Evolutionary conservation across 2,113 vertebrate species (phyloP).

Genomic region (Campylomormyrus tamandua): DNA sequence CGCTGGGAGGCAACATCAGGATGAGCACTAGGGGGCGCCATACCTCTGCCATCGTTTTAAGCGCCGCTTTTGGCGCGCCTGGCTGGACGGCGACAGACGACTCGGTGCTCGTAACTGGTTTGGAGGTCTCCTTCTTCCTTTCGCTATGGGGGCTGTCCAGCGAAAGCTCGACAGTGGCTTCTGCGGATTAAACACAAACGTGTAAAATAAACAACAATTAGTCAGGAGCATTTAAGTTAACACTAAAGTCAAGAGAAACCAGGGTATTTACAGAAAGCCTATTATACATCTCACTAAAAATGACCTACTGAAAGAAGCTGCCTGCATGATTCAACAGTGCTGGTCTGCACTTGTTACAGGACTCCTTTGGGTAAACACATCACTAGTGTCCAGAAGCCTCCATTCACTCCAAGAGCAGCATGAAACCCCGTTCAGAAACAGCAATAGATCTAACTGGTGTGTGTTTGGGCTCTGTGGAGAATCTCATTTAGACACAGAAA

Average conservation of each 20-base stretch:
- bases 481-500: background rate
- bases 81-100: constrained; percentile 47
- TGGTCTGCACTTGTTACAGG: background rate
- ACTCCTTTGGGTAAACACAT: background rate
- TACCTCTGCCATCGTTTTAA: constrained; percentile 79
- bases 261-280: background rate
- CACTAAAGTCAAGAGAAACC: background rate
- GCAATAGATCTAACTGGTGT: background rate
- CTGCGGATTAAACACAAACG: constrained; percentile 54
- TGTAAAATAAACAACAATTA: background rate
- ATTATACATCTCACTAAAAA: background rate
- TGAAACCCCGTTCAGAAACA: background rate
- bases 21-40: background rate
- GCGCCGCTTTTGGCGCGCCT: constrained; percentile 52
- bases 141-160: constrained; percentile 66
- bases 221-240: background rate
- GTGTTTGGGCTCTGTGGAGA: background rate
- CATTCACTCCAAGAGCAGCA: background rate
- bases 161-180: constrained; percentile 76
- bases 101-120: constrained; percentile 44
- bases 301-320: background rate
- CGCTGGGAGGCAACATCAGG: background rate
- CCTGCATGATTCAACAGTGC: background rate
- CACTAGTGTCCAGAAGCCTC: background rate
- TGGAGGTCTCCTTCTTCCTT: constrained; percentile 53